phyloP scores from a whole-genome alignment of 2,113 vertebrate species.

The Heloderma charlesbogerti region DNA sequence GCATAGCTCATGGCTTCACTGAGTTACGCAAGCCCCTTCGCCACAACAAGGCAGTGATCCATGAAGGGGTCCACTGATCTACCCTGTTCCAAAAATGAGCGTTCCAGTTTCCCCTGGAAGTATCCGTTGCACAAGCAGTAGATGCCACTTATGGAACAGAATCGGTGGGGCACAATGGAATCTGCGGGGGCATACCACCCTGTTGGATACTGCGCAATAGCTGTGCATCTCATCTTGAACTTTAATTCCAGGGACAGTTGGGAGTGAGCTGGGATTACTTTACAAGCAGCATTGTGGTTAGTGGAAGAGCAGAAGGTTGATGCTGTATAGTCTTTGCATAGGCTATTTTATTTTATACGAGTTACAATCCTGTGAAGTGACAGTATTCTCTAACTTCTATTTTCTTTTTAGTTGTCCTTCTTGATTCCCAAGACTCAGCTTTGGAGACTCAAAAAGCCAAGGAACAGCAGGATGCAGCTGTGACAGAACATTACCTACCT shows the following conservation, averaged over 20 bases:
- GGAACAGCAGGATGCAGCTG: constrained; percentile 49
- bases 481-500: constrained; percentile 24
- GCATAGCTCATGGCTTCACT: too few relatives aligned
- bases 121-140: too few relatives aligned
- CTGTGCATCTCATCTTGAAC: background rate
- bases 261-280: background rate
- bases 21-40: too few relatives aligned
- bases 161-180: too few relatives aligned
- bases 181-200: too few relatives aligned
- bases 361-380: background rate
- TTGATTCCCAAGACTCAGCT: constrained; percentile 89
- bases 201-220: too few relatives aligned
- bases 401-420: constrained; percentile 78
- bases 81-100: too few relatives aligned
- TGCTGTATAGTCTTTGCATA: background rate
- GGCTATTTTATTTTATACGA: background rate
- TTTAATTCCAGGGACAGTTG: background rate
- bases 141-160: too few relatives aligned
- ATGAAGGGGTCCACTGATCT: too few relatives aligned
- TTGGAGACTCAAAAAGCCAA: constrained; percentile 58
- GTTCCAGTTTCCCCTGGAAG: too few relatives aligned
- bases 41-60: too few relatives aligned
- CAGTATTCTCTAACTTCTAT: background rate
- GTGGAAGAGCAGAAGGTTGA: background rate
- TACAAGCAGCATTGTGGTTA: background rate